Evolutionary conservation across 2,113 vertebrate species (phyloP).

Genomic region (Pao palembangensis): DNA sequence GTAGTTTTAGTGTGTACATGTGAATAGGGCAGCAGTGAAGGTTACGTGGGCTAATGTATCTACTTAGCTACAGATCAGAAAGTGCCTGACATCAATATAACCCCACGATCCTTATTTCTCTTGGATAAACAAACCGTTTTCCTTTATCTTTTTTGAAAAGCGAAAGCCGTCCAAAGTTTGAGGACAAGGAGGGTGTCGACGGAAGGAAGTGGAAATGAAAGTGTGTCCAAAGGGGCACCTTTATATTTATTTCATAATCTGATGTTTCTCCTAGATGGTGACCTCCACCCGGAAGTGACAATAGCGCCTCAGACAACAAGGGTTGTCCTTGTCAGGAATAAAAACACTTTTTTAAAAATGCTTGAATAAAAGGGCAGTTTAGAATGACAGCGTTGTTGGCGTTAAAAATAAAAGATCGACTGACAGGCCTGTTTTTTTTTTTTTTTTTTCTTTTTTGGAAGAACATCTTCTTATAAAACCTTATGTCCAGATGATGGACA

Average conservation of each 20-base stretch:
- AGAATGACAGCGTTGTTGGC: neutral
- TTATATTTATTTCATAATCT: constrained; percentile 8
- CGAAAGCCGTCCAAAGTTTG: constrained; percentile 3
- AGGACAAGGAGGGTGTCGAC: neutral
- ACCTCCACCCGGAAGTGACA: constrained; percentile 12
- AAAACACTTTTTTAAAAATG: constrained; percentile 9
- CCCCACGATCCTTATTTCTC: constrained; percentile 48
- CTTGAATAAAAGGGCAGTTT: neutral
- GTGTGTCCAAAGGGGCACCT: constrained; percentile 2
- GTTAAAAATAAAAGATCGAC: too few species aligned
- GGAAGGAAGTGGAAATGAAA: constrained; percentile 7
- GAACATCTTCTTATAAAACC: neutral
- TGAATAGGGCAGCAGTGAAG: constrained; percentile 14
- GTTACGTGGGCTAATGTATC: constrained; percentile 55
- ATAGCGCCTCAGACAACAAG: neutral
- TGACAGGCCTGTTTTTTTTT: too few species aligned
- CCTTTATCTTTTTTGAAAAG: constrained; percentile 5
- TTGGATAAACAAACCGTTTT: constrained; percentile 44
- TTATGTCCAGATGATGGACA: constrained; percentile 21
- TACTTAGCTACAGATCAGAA: constrained; percentile 48
- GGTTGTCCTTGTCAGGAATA: constrained; percentile 17
- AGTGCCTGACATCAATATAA: constrained; percentile 40
- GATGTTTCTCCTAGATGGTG: constrained; percentile 4
- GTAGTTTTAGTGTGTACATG: constrained; percentile 32
- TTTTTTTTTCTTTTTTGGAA: too few species aligned